Evolutionary conservation across 2,797 vertebrate species (phyloP).

Genomic region (Rhadinocentrus ornatus): DNA sequence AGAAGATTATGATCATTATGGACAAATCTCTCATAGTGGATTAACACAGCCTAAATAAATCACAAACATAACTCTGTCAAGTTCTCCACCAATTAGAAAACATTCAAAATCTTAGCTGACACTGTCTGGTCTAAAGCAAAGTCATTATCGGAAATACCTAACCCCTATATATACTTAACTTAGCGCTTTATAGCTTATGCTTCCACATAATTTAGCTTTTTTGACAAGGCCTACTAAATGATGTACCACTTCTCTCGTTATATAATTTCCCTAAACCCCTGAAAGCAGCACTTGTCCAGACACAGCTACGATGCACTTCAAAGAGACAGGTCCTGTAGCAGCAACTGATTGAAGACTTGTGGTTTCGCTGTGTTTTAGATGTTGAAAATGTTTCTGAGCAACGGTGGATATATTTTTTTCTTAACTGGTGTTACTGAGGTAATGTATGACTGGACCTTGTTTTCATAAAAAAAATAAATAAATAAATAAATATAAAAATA

Average conservation of each 20-base stretch:
- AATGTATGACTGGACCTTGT: neutral
- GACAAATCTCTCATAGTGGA: neutral
- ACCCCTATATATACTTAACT: neutral
- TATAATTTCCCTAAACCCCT: neutral
- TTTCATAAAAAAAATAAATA: neutral
- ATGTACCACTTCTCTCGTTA: fast-evolving
- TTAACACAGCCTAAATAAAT: neutral
- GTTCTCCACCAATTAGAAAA: neutral
- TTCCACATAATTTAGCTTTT: neutral
- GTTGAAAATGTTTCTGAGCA: neutral
- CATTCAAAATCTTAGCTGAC: neutral
- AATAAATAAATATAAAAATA: neutral
- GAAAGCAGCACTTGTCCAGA: conserved; percentile 56
- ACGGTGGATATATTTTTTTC: neutral
- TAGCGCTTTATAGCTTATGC: too few relatives aligned
- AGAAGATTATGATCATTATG: too few relatives aligned
- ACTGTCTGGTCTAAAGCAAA: neutral
- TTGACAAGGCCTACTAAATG: neutral
- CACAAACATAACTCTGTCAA: neutral
- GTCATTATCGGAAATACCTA: neutral
- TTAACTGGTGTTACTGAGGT: neutral
- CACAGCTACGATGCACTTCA: conserved; percentile 65
- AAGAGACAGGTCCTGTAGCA: conserved; percentile 52
- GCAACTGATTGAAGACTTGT: conserved; percentile 23
- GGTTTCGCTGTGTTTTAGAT: neutral